Percentiles rank a stretch among this genome's conserved stretches.
phyloP scores from a whole-genome alignment of 2,888 invertebrate genomes.

The Rhamphomyia laevipes region DNA sequence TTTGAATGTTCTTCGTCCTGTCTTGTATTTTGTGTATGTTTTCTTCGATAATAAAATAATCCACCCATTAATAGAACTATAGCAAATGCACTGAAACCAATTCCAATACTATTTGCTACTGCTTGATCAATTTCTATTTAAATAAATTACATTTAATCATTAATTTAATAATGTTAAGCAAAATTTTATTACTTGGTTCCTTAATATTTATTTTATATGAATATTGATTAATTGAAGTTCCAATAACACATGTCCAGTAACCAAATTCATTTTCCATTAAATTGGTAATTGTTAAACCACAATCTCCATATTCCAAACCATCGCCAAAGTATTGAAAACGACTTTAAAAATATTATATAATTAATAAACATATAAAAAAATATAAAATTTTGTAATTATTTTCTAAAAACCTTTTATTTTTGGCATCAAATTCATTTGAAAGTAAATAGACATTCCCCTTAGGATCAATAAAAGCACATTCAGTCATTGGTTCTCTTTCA shows the following conservation, averaged over 20 bases:
- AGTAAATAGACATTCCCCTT: constrained; percentile 18
- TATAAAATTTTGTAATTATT: neutral
- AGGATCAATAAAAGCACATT: constrained; percentile 22
- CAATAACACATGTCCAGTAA: constrained; percentile 19
- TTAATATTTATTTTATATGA: neutral
- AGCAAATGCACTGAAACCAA: neutral
- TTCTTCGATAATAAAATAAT: too few species aligned
- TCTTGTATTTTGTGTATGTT: too few species aligned
- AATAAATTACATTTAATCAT: neutral
- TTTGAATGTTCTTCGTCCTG: too few species aligned
- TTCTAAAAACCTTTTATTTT: constrained; percentile 16
- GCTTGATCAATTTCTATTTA: neutral
- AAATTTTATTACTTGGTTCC: neutral
- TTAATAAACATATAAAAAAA: too few species aligned
- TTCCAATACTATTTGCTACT: neutral
- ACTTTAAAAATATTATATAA: constrained; percentile 11
- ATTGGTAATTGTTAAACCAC: constrained; percentile 19
- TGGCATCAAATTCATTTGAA: constrained; percentile 17
- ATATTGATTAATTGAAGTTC: neutral
- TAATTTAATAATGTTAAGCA: neutral
- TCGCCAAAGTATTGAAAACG: constrained; percentile 21
- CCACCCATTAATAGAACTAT: too few species aligned
- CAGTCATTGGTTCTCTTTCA: constrained; percentile 18
- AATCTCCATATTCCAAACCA: constrained; percentile 21
- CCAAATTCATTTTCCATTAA: constrained; percentile 18